phyloP scores from a whole-genome alignment of 2,888 invertebrate species.

The Heliconius ethilla region DNA sequence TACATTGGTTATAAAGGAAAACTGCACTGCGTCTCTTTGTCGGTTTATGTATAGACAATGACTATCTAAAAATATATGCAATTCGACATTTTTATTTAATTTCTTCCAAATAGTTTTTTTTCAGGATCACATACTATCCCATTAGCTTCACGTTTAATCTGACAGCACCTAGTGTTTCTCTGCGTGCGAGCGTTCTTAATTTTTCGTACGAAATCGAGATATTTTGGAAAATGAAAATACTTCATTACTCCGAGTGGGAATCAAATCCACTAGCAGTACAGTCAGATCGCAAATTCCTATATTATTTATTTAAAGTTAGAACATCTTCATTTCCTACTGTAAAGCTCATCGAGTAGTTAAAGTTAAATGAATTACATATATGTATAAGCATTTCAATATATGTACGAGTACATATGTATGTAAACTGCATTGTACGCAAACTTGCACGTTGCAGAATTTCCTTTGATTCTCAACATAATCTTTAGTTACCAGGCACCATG shows the following conservation, averaged over 20 bases:
- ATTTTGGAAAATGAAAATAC: background rate
- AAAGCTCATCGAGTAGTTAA: background rate
- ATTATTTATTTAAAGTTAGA: too few relatives aligned
- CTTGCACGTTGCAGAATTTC: slow-evolving; percentile 9
- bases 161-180: background rate
- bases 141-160: too few relatives aligned
- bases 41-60: background rate
- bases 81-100: background rate
- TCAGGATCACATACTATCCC: too few relatives aligned
- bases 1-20: slow-evolving; percentile 6
- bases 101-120: background rate
- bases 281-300: background rate
- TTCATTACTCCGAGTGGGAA: background rate
- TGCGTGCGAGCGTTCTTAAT: too few relatives aligned
- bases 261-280: background rate
- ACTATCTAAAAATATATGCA: background rate
- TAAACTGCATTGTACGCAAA: slow-evolving; percentile 14
- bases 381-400: slow-evolving; percentile 2
- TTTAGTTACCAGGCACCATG: slow-evolving; percentile 30
- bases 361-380: slow-evolving; percentile 11
- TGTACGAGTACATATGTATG: background rate
- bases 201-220: too few relatives aligned
- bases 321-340: background rate
- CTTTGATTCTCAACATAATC: slow-evolving; percentile 28
- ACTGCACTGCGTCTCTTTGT: background rate